Evolutionary conservation across 2,797 vertebrate genomes (phyloP).

Genomic region (Simalia tracyae): DNA sequence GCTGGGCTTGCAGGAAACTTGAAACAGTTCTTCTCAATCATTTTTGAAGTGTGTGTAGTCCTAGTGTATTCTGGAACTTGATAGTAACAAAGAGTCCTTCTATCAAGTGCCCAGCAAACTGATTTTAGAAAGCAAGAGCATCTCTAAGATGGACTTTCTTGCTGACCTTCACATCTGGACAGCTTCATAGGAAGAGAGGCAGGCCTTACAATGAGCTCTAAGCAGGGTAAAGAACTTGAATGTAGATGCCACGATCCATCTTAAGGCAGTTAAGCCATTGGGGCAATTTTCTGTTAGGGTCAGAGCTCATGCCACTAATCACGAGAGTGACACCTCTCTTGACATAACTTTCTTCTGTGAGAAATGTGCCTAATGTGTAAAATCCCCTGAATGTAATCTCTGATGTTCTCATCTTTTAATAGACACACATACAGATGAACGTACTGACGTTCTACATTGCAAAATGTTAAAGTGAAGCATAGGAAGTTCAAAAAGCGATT

Average conservation of each 20-base stretch:
- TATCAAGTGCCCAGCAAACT: background rate
- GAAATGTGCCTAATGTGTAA: background rate
- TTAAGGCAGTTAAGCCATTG: background rate
- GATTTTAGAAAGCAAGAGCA: background rate
- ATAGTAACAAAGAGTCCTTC: background rate
- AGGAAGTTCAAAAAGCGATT: background rate
- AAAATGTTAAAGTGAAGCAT: background rate
- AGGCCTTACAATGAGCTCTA: background rate
- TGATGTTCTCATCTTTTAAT: background rate
- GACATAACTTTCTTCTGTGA: background rate
- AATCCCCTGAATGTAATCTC: background rate
- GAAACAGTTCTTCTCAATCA: background rate
- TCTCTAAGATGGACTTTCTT: background rate
- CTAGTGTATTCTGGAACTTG: background rate
- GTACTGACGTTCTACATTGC: background rate
- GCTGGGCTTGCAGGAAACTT: background rate
- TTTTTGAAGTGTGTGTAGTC: background rate
- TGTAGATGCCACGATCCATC: background rate
- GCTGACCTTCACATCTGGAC: background rate
- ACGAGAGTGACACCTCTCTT: background rate
- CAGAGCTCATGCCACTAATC: background rate
- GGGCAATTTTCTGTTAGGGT: background rate
- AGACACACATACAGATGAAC: background rate
- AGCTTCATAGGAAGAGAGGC: background rate
- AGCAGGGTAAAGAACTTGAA: background rate